phyloP scores from a whole-genome alignment of 37 sponge, comb jelly and placozoan genomes.

The Cliona cf. orientalis region DNA sequence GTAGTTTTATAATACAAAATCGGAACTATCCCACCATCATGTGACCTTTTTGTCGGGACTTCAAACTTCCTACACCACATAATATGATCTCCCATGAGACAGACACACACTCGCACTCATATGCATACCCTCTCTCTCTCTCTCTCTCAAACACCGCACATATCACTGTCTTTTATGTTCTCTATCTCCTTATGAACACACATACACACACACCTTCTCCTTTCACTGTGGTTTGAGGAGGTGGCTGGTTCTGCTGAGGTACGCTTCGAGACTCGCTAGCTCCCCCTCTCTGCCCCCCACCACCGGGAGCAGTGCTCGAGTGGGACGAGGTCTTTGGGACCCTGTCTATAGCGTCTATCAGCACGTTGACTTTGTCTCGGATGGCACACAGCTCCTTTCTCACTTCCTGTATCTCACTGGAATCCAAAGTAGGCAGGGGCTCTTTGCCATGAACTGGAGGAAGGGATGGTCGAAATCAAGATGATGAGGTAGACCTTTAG shows the following conservation, averaged over 20 bases:
- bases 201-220: conserved; percentile 3
- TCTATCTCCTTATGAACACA: too few relatives aligned
- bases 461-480: neutral
- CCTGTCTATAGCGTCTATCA: conserved; percentile 59
- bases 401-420: conserved; percentile 45
- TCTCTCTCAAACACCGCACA: too few relatives aligned
- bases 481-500: neutral
- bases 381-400: conserved; percentile 57
- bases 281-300: neutral
- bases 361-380: conserved; percentile 65
- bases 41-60: neutral
- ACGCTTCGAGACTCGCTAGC: neutral
- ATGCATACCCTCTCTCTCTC: too few relatives aligned
- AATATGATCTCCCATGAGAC: too few relatives aligned
- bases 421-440: conserved; percentile 31
- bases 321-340: neutral
- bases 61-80: too few relatives aligned
- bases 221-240: neutral
- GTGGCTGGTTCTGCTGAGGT: neutral
- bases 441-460: conserved; percentile 49
- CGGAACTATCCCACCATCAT: neutral
- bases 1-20: neutral
- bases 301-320: neutral
- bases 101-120: too few relatives aligned
- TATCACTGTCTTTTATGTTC: too few relatives aligned